A percentile compares a stretch with the other conserved stretches of the same genome.
These are phyloP conservation scores for Sarcoramphus papa DNA, from an alignment of 2,797 vertebrate species.

Conservation along the genomic window DNA sequence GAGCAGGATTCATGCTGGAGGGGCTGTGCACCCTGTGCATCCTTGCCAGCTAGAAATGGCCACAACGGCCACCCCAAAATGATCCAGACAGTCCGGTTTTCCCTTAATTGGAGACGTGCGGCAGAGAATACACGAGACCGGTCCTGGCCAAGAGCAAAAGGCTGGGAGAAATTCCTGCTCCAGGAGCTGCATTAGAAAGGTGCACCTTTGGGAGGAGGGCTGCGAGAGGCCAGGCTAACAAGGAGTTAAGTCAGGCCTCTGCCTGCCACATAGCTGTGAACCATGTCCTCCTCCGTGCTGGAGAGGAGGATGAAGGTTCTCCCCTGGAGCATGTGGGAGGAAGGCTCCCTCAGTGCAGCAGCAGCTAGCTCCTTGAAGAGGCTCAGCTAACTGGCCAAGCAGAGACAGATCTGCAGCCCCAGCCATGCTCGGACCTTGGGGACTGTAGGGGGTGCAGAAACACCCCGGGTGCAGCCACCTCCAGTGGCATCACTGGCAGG, in stretches of 20 bases:
- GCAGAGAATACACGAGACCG: background rate
- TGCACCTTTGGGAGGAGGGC: background rate
- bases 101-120: background rate
- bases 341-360: background rate
- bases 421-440: background rate
- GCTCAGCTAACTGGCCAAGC: background rate
- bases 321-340: background rate
- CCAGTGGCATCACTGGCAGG: background rate
- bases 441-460: background rate
- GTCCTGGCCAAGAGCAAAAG: background rate
- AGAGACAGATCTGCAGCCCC: background rate
- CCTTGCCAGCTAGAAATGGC: background rate
- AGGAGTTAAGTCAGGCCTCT: background rate
- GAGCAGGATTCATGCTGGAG: background rate
- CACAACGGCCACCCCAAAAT: background rate
- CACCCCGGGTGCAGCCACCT: background rate
- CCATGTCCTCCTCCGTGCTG: background rate
- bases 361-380: background rate
- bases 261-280: background rate
- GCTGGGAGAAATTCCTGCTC: background rate
- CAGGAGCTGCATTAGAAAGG: background rate
- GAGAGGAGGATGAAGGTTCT: background rate
- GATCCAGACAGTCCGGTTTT: background rate
- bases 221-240: background rate
- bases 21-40: background rate